phyloP scores from a whole-genome alignment of 2,797 vertebrate genomes.

The Sciaenops ocellatus region DNA sequence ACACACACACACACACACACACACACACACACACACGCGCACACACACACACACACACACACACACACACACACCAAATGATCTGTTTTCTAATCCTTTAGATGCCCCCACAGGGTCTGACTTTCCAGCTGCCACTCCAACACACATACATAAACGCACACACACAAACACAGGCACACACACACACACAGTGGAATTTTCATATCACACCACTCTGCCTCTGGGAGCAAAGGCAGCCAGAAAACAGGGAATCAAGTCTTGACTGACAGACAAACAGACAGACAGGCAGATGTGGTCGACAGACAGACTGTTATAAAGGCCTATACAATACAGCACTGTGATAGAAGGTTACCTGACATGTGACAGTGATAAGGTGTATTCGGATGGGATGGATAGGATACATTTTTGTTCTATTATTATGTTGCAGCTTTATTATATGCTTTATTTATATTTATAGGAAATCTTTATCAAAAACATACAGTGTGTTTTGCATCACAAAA shows the following conservation, averaged over 20 bases:
- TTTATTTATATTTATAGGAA: too few relatives aligned
- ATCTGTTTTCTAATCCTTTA: constrained; percentile 61
- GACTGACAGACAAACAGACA: constrained; percentile 2
- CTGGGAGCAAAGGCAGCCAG: constrained; percentile 21
- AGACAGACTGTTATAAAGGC: background rate
- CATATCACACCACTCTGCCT: constrained; percentile 28
- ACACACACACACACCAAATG: constrained; percentile 13
- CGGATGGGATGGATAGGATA: too few relatives aligned
- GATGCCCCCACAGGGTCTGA: constrained; percentile 63
- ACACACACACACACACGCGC: constrained; percentile 11
- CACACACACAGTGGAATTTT: constrained; percentile 15
- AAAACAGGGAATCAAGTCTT: constrained; percentile 2
- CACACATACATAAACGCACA: constrained; percentile 21
- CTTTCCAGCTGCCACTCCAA: constrained; percentile 66
- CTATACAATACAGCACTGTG: too few relatives aligned
- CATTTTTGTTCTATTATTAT: too few relatives aligned
- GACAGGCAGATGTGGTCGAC: background rate
- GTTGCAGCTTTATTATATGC: too few relatives aligned
- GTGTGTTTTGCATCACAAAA: too few relatives aligned
- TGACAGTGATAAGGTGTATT: too few relatives aligned
- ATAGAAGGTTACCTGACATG: too few relatives aligned
- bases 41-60: constrained; percentile 17
- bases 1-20: constrained; percentile 21
- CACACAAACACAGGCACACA: background rate
- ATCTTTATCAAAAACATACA: too few relatives aligned